Percentiles rank a stretch among this genome's conserved stretches.
Evolutionary conservation across 2,888 invertebrate species (phyloP).

Genomic region (Patella depressa): DNA sequence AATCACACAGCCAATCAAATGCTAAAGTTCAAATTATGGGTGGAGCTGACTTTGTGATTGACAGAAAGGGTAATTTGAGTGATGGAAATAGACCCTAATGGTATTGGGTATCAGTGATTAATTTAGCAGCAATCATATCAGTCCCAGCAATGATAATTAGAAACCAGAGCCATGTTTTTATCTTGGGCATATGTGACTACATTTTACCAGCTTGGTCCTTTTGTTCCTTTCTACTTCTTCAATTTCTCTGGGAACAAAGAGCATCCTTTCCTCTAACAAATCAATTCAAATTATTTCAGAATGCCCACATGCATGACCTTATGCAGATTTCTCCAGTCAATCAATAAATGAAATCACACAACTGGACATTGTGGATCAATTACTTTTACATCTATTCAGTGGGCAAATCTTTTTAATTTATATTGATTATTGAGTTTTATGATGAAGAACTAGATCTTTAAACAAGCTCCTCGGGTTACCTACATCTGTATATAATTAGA

Average conservation of each 20-base stretch:
- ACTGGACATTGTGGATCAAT: no score
- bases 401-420: no score
- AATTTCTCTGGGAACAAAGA: neutral
- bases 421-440: no score
- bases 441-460: no score
- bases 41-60: neutral
- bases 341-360: no score
- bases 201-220: constrained; percentile 1
- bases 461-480: no score
- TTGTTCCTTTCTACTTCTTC: neutral
- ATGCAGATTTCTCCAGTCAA: no score
- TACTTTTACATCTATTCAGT: no score
- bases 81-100: neutral
- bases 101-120: constrained; percentile 2
- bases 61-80: neutral
- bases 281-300: no score
- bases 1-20: neutral
- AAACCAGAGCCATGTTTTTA: neutral
- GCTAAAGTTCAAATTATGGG: neutral
- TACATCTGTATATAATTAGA: no score
- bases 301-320: no score
- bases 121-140: constrained; percentile 1
- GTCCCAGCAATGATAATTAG: neutral
- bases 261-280: no score
- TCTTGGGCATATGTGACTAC: constrained; percentile 9